Evolutionary conservation across 2,888 invertebrate species (phyloP), one percentile per base, ranked within the genome.

Genomic region (Pristionchus entomophagus): DNA sequence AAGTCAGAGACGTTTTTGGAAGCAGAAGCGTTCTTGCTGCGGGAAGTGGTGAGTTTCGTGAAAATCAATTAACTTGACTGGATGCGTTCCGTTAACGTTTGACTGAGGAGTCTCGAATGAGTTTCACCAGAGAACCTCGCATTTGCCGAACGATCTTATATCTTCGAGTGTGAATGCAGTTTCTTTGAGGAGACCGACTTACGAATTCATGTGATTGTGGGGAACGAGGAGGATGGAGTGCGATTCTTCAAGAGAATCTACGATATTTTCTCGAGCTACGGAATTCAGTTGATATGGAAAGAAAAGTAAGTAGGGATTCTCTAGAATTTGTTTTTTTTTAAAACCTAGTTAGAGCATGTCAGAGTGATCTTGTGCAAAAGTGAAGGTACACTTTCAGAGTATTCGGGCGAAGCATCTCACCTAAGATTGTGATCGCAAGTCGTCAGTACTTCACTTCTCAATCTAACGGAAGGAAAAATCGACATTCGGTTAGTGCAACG

Each of bases 21-120:
- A 65, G 65, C 65, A 1, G 65, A 65, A 65, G 14, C 32, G 6
- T 65, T 65, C 19, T 32, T 65, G 65, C 35, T 35, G 35, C 32
- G 65, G 32, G 65, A 65, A 65, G 35, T 65, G 12, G 65, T 65
- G 65, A 19, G 65, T 65, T 65, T 62, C 26, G 8, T 62, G 62
- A 62, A 17, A 62, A 29, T 19, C 10, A n/a, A 2, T n/a, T 56
- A 12, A 19, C 22, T 53, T 4, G 4, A 8, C 8, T 22, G 53
- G 19, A 53, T 19, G n/a, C n/a, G n/a, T n/a, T n/a, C n/a, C n/a
- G n/a, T n/a, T n/a, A n/a, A n/a, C n/a, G n/a, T n/a, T n/a, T n/a
- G n/a, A n/a, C n/a, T n/a, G n/a, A n/a, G n/a, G n/a, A n/a, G n/a
- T n/a, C n/a, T n/a, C n/a, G n/a, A n/a, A n/a, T n/a, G n/a, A n/a